These are phyloP conservation scores for Drosophila engyochracea DNA, from an alignment of 2,888 invertebrate species.

Conservation along the genomic window DNA sequence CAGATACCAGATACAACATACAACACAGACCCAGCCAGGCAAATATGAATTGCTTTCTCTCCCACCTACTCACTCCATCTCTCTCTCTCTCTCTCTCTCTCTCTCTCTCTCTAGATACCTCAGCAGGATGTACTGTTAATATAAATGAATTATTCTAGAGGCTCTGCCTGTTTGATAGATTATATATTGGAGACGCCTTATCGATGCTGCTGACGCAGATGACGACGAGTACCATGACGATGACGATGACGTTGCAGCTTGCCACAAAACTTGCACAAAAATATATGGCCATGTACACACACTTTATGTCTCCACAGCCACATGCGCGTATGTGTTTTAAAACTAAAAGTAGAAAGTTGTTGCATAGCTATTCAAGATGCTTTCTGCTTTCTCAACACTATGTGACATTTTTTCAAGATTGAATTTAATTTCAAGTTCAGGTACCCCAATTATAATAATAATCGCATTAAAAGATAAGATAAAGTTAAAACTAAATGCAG, in stretches of 20 bases:
- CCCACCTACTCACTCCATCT: not conserved
- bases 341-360: conserved; percentile 11
- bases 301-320: not conserved
- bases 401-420: not conserved
- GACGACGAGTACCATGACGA: conserved; percentile 19
- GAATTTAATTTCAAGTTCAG: not conserved
- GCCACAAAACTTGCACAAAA: conserved; percentile 49
- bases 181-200: conserved; percentile 75
- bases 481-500: not conserved
- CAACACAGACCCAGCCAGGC: conserved; percentile 21
- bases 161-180: conserved; percentile 65
- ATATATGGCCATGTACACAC: conserved; percentile 20
- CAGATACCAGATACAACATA: conserved; percentile 19
- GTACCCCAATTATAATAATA: too few relatives aligned
- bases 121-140: conserved; percentile 64
- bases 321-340: conserved; percentile 5
- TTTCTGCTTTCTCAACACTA: not conserved
- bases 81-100: not conserved
- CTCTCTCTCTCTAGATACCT: not conserved
- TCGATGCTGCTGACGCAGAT: conserved; percentile 63
- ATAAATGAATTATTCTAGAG: conserved; percentile 76
- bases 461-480: not conserved
- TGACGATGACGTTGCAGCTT: conserved; percentile 50
- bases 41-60: conserved; percentile 38
- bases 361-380: conserved; percentile 6